Conservation (phyloP, 2,888 invertebrate genomes). For the Pammene fasciana region DNA sequence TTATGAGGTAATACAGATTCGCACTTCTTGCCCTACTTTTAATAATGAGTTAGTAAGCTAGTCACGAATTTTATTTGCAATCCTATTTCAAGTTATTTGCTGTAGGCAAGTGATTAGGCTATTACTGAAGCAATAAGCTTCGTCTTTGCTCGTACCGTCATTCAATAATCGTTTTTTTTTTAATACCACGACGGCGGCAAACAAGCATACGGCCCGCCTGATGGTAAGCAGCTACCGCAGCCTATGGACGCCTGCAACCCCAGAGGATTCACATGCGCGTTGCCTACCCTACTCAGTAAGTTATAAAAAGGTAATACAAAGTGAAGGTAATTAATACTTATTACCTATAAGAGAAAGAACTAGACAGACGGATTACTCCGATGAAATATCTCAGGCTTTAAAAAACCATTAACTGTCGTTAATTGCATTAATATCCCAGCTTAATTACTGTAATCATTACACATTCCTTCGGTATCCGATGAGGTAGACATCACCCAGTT, state of each 20-base stretch:
- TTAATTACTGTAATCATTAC: slow-evolving; percentile 10
- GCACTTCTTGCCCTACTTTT: slow-evolving; percentile 8
- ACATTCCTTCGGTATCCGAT: slow-evolving; percentile 38
- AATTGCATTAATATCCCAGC: slow-evolving; percentile 18
- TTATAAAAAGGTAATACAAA: neutral
- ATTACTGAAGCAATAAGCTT: too few relatives aligned
- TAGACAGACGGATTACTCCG: neutral
- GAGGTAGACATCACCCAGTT: neutral
- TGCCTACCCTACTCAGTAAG: too few relatives aligned
- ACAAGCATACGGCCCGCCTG: too few relatives aligned
- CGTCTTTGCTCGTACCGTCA: too few relatives aligned
- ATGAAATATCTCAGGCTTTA: neutral
- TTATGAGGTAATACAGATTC: neutral
- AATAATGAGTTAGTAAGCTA: neutral
- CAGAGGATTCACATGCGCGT: too few relatives aligned
- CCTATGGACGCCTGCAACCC: too few relatives aligned
- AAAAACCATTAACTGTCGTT: slow-evolving; percentile 18
- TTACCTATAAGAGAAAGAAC: neutral
- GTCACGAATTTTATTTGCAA: slow-evolving; percentile 6
- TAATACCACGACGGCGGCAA: too few relatives aligned
- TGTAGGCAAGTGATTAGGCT: too few relatives aligned
- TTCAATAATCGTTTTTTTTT: too few relatives aligned
- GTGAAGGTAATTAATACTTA: neutral
- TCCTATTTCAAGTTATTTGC: too few relatives aligned
- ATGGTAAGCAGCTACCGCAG: too few relatives aligned